phyloP scores from a whole-genome alignment of 2,113 vertebrate species.

The Leucosticte australis region DNA sequence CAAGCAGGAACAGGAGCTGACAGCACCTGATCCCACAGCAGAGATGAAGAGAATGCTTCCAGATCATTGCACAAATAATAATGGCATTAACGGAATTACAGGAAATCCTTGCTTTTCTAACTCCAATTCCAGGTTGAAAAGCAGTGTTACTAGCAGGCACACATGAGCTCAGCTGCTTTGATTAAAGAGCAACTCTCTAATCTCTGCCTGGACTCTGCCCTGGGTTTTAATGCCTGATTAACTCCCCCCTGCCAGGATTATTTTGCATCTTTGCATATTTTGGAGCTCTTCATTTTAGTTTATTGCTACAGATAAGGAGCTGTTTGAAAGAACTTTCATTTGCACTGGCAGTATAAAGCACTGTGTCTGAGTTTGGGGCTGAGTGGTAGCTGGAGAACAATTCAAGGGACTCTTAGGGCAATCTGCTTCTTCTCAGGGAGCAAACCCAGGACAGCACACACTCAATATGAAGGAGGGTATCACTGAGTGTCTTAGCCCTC shows the following conservation, averaged over 20 bases:
- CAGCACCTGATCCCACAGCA: neutral
- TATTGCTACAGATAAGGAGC: neutral
- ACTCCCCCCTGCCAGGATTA: constrained; percentile 32
- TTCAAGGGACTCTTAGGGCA: neutral
- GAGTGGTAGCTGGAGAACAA: neutral
- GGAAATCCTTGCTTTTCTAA: neutral
- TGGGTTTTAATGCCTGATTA: constrained; percentile 46
- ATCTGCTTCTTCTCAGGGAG: neutral
- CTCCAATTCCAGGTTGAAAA: constrained; percentile 28
- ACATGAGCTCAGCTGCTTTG: constrained; percentile 15
- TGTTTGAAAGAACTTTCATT: neutral
- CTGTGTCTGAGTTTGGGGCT: accelerated
- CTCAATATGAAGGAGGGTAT: neutral
- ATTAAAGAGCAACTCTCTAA: constrained; percentile 49
- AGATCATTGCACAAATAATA: neutral
- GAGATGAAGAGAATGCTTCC: neutral
- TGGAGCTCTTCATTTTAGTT: neutral
- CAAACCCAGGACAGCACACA: neutral
- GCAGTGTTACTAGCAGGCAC: constrained; percentile 8
- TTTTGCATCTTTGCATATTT: constrained; percentile 50
- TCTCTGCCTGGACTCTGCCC: constrained; percentile 43
- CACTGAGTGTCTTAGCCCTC: neutral
- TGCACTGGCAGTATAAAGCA: neutral
- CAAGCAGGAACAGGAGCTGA: neutral
- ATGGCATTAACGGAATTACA: neutral